Base-by-base conservation (phyloP, 2,888 invertebrate genomes). In the Amphipyra berbera region DNA sequence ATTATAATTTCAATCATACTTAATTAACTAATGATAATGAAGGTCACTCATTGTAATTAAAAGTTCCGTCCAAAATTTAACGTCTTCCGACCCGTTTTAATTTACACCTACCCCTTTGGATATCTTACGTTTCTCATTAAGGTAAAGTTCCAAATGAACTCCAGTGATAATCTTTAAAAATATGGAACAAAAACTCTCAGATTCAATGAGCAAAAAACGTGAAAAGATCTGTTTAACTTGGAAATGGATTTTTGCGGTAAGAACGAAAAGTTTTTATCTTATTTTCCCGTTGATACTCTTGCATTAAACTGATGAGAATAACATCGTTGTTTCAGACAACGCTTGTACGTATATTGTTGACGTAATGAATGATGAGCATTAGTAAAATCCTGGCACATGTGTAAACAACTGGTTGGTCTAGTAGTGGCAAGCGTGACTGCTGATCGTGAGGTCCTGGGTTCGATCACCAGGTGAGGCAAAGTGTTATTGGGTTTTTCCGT, bases 211-310 rank as follows among this genome's bases (percentile, higher is more conserved):
- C 83, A 88, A 90, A 91, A 90, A 89, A 82, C 78, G 76, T 45
- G 80, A 82, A 88, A 87, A 89, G 88, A 89, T 89, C 89, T 92
- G 89, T 92, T 91, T 90, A 89, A 91, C 90, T 91, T 91, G 84
- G 87, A 88, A 92, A 92, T 93, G 91, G 91, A 90, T 90, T 91
- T 90, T 85, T 86, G 90, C 86, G 89, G 91, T 92, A 86, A 89
- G 87, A 86, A 82, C 78, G 76, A 76, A 84, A 88, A 90, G 78
- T 89, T 91, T 73, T 88, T 88, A 88, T 88, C 87, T 88, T 84
- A 82, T 87, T 87, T 82, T 59, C 70, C 59, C 79, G 76, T 82
- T 87, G 84, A 88, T 87, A 86, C 86, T 87, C 84, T 82, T 82
- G 84, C 86, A 88, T 89, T 89, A 89, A 88, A 87, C 84, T 85